These are phyloP conservation scores for Squalus acanthias DNA, from an alignment of 2,797 vertebrate genomes.

Conservation along the genomic window DNA sequence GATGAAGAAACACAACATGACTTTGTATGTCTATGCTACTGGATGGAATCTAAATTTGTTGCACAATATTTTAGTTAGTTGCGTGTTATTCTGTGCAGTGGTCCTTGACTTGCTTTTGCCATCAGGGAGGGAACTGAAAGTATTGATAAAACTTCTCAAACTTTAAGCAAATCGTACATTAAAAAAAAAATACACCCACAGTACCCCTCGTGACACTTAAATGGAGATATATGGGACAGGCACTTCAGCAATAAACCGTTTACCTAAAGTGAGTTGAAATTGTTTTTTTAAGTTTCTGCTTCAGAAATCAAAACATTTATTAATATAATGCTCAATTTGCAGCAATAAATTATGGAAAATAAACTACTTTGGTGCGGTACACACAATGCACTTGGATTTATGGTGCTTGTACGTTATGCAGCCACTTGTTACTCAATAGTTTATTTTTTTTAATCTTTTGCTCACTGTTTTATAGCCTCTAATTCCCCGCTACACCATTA, in stretches of 20 bases:
- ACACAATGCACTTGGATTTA: neutral
- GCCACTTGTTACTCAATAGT: neutral
- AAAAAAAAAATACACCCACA: neutral
- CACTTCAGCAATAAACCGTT: neutral
- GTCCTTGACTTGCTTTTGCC: neutral
- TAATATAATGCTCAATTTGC: neutral
- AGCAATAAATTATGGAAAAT: neutral
- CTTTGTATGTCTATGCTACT: neutral
- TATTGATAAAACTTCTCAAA: neutral
- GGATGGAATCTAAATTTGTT: neutral
- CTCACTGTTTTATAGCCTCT: neutral
- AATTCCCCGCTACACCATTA: neutral
- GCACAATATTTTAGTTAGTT: neutral
- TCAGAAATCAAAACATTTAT: neutral
- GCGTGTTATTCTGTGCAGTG: neutral
- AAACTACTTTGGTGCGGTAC: neutral
- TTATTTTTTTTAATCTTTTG: neutral
- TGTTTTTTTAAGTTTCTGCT: neutral
- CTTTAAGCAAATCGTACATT: neutral
- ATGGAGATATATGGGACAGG: neutral
- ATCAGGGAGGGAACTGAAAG: neutral
- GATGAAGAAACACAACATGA: neutral
- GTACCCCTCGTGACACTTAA: neutral
- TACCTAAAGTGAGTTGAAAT: neutral
- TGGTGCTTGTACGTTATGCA: neutral